A percentile compares a stretch with the other conserved stretches of the same genome.
Conservation (phyloP, 2,888 invertebrate genomes). For the Xestia c-nigrum region DNA sequence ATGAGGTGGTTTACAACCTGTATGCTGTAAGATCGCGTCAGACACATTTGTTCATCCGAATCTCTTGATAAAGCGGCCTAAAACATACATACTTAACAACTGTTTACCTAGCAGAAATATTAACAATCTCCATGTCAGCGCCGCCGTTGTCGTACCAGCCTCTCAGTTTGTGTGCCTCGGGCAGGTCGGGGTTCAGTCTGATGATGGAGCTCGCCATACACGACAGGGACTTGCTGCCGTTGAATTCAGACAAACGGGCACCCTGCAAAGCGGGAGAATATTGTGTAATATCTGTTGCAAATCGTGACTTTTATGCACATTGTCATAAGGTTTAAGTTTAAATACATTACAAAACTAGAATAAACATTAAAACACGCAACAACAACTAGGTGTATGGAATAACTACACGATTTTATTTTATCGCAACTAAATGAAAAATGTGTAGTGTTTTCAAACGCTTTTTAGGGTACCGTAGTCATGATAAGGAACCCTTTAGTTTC, state of each 20-base stretch:
- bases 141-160: slow-evolving; percentile 98
- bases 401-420: not conserved
- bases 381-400: not conserved
- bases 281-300: not conserved
- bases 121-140: slow-evolving; percentile 90
- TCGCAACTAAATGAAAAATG: not conserved
- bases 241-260: slow-evolving; percentile 96
- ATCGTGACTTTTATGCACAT: not conserved
- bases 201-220: slow-evolving; percentile 91
- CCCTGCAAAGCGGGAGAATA: slow-evolving; percentile 81
- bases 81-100: not conserved
- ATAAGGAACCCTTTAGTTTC: too few relatives aligned
- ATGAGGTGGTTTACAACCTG: too few relatives aligned
- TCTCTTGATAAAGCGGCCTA: not conserved
- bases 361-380: not conserved
- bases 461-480: too few relatives aligned
- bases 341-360: not conserved
- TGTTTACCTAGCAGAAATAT: slow-evolving; percentile 91
- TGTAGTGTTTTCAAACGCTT: too few relatives aligned
- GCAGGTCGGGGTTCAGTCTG: slow-evolving; percentile 96
- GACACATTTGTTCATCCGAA: too few relatives aligned
- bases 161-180: slow-evolving; percentile 95
- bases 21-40: too few relatives aligned
- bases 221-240: slow-evolving; percentile 94
- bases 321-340: not conserved